A percentile compares a stretch with the other conserved stretches of the same genome.
phyloP scores from a whole-genome alignment of 2,113 vertebrate genomes.

The Mirounga angustirostris region DNA sequence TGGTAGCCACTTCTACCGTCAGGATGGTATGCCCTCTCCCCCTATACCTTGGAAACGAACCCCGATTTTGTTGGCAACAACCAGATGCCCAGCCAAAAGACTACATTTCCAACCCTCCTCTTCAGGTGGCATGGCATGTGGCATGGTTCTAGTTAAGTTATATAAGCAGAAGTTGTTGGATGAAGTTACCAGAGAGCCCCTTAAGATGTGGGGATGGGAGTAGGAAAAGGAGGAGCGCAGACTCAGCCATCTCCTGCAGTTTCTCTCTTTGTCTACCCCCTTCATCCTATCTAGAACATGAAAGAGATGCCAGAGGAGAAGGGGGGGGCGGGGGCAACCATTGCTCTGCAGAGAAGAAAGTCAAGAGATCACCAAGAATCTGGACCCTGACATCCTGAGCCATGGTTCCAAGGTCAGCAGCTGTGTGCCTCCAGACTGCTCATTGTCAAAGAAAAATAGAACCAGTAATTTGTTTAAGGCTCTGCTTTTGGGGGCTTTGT shows the following conservation, averaged over 20 bases:
- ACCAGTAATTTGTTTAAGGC: neutral
- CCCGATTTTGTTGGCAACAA: neutral
- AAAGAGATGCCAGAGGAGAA: neutral
- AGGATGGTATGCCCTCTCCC: neutral
- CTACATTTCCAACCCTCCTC: neutral
- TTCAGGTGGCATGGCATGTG: neutral
- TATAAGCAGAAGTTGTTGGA: neutral
- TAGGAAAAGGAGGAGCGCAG: neutral
- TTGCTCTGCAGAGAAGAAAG: neutral
- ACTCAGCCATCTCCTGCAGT: neutral
- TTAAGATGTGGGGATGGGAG: neutral
- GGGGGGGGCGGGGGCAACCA: no score
- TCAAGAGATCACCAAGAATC: neutral
- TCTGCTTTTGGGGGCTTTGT: neutral
- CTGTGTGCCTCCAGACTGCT: neutral
- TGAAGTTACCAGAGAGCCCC: neutral
- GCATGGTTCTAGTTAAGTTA: neutral
- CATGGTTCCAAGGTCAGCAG: neutral
- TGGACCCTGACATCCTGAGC: no score
- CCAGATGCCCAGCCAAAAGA: neutral
- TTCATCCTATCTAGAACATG: neutral
- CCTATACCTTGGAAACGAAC: neutral
- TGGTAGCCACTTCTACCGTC: neutral
- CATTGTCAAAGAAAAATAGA: neutral
- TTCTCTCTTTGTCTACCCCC: neutral